phyloP scores from a whole-genome alignment of 2,888 invertebrate genomes.

The Shargacucullia verbasci region DNA sequence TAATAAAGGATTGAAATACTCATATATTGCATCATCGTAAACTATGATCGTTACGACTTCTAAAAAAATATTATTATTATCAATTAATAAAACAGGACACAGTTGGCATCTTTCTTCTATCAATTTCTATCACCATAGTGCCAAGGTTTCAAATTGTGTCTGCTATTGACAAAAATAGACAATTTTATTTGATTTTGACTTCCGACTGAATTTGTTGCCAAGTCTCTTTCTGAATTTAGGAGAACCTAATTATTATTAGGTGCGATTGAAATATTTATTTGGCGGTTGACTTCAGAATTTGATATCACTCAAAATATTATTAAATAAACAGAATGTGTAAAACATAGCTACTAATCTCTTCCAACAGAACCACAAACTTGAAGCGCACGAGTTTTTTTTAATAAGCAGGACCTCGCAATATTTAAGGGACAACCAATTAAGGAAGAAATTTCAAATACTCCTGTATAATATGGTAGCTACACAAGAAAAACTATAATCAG shows the following conservation, averaged over 20 bases:
- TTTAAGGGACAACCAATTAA: neutral
- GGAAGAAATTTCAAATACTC: neutral
- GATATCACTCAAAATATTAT: too few relatives aligned
- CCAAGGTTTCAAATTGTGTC: constrained; percentile 45
- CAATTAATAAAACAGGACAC: too few relatives aligned
- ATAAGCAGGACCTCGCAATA: neutral
- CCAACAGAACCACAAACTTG: too few relatives aligned
- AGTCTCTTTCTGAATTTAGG: constrained; percentile 29
- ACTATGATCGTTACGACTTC: too few relatives aligned
- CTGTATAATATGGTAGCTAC: neutral
- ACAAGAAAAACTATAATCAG: neutral
- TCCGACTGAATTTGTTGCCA: constrained; percentile 44
- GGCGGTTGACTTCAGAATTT: neutral
- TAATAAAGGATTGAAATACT: too few relatives aligned
- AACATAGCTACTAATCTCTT: too few relatives aligned
- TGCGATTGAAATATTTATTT: constrained; percentile 14
- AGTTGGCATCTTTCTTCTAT: constrained; percentile 9
- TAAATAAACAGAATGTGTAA: too few relatives aligned
- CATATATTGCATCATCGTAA: too few relatives aligned
- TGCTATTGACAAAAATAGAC: constrained; percentile 42
- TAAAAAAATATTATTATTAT: too few relatives aligned
- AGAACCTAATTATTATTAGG: constrained; percentile 27
- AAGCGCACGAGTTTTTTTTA: too few relatives aligned
- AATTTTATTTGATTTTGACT: constrained; percentile 42
- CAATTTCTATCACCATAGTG: constrained; percentile 6